Evolutionary conservation across 2,113 vertebrate genomes (phyloP).

Genomic region (Turdus rufiventris): DNA sequence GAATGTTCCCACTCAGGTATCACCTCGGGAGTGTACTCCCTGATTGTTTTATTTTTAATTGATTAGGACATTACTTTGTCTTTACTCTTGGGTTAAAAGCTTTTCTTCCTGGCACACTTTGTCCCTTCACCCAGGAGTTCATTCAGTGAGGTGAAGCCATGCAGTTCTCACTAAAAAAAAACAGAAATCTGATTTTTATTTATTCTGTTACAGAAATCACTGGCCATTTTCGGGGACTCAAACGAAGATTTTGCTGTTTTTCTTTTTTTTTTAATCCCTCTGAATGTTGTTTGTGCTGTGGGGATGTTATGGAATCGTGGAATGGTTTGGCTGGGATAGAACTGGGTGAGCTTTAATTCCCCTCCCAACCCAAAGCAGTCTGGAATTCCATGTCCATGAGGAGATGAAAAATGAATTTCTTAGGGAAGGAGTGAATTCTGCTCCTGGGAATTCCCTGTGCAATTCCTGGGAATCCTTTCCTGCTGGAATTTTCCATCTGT

Average conservation of each 20-base stretch:
- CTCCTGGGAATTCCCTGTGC: too few relatives aligned
- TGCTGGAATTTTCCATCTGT: not conserved
- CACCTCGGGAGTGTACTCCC: not conserved
- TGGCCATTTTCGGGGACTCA: not conserved
- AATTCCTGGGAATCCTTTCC: not conserved
- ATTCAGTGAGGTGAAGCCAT: not conserved
- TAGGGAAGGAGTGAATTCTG: not conserved
- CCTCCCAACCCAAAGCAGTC: not conserved
- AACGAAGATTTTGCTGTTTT: not conserved
- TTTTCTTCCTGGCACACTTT: not conserved
- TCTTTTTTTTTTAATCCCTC: not conserved
- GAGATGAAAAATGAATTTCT: not conserved
- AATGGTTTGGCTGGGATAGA: not conserved
- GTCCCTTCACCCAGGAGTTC: not conserved
- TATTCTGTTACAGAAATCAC: not conserved
- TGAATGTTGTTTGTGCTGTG: rapidly evolving
- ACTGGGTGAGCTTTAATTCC: not conserved
- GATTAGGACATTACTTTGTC: not conserved
- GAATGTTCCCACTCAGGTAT: not conserved
- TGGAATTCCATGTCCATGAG: rapidly evolving
- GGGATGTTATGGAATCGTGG: not conserved
- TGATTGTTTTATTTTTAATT: not conserved
- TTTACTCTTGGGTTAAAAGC: not conserved
- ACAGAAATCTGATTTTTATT: rapidly evolving
- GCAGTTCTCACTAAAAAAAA: not conserved